Base-by-base conservation (phyloP, 64 coral and sea anemone species). In the Cladopsammia gracilis region DNA sequence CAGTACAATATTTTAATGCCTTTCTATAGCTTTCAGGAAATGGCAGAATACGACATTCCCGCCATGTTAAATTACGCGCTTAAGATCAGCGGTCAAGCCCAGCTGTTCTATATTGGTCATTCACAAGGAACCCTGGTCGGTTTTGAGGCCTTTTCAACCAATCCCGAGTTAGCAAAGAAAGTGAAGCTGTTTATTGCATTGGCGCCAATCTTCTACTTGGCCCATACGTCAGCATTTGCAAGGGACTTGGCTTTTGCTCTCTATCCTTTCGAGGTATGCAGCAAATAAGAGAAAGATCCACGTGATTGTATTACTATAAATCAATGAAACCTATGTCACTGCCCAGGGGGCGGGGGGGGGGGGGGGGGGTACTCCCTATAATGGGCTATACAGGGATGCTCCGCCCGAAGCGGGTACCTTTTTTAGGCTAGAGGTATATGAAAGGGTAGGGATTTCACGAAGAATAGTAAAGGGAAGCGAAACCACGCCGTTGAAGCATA, bases 81-180 rank as follows among this genome's bases (percentile, higher is more conserved):
- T 4, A 87, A 85, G 6, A 73, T 90, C 61, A 76, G 87, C 7
- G 95, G 92, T 10, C 92, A 97, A 82, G 43, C 79, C 0, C 74
- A 97, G 23, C 73, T 97, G 12, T 97, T 82, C 54, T 97, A 97
- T 22, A 89, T 97, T 4, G 95, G 92, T 0, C 95, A 97, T 51
- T 97, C 95, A 3, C 95, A 97, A 48, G 95, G 95, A 5, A 94
- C 95, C 7, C 82, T 97, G 48, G 71, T 94, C 24, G 95, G 81
- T 18, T 97, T 97, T 69, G 64, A 78, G 22, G 78, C 74, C 24
- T 91, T 97, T 14, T 72, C 92, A 8, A 80, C 64, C 43, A 86
- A 94, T 44, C 60, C 92, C 48, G 61, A 93, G 62, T 23, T 97
- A 23, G 88, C 92, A n/a, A 84, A 79, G 25, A 90, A 80, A 65